Base-by-base conservation (phyloP, 1,140 invertebrate genomes). In the Contarinia nasturtii region DNA sequence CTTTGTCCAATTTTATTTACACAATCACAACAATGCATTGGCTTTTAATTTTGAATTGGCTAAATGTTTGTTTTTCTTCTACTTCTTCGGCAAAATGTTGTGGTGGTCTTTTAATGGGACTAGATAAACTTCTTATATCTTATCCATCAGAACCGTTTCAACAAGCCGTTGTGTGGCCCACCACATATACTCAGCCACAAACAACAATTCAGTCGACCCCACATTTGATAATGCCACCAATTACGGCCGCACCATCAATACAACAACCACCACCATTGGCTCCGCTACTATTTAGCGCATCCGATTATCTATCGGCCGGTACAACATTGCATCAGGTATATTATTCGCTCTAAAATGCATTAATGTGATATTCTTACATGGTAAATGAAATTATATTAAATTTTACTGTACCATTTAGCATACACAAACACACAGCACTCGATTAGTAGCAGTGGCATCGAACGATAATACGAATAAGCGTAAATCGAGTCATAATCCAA, bases 151-250 rank as follows among this genome's bases (percentile, higher is more conserved):
- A 84, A 62, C 73, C 80, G 57, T 70, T 77, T 60, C 80, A 80
- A 53, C 79, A 82, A 58, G 73, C 80, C 1, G 76, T 81, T n/a
- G 76, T 20, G 42, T 80, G 72, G 79, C 77, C 76, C 44, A 75
- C 27, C 27, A 27, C 71, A 54, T 74, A 76, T 53, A 27, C 27
- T 27, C 69, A 71, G 43, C 76, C 70, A 59, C 70, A 69, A 34
- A 69, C 75, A 5, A 67, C 77, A 18, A 58, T 79, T 22, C 64
- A 80, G 38, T 76, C 76, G 15, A 69, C 73, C 38, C 57, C 61
- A 17, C 64, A 61, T 44, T 58, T 63, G 43, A 50, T 63, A 43
- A 62, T 63, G 46, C 58, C 58, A n/a, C 56, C 60, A 47, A 60
- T 61, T 55, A 57, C 20, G 14, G 19, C 43, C 14, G 14, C 40